Percentiles rank a stretch among this genome's conserved stretches.
Conservation (phyloP, 2,797 vertebrate species). For the Pterois miles region DNA sequence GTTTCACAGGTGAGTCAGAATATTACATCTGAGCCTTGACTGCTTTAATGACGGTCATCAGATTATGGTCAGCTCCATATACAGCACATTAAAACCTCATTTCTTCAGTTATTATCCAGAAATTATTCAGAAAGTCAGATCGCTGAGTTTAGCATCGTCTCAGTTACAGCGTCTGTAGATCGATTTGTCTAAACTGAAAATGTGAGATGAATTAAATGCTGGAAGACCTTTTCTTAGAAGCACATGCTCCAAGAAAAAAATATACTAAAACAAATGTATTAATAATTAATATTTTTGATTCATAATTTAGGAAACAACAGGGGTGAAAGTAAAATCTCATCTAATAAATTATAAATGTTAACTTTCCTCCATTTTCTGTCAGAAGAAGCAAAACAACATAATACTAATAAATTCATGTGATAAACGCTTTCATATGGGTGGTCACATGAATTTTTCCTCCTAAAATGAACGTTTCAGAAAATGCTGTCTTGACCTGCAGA, state of each 20-base stretch:
- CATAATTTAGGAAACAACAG: neutral
- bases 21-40: neutral
- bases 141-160: neutral
- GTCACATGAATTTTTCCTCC: neutral
- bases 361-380: neutral
- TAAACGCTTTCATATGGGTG: neutral
- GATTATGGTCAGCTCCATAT: neutral
- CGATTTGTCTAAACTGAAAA: neutral
- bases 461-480: accelerated
- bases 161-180: neutral
- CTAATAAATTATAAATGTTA: neutral
- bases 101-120: neutral
- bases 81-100: neutral
- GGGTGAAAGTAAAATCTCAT: neutral
- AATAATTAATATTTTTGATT: neutral
- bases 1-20: conserved; percentile 11
- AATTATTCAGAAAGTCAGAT: neutral
- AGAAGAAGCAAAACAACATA: neutral
- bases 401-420: neutral
- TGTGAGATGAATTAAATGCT: neutral
- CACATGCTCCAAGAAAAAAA: neutral
- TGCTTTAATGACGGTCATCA: neutral
- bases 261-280: neutral
- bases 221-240: neutral
- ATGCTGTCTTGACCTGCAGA: neutral